Percentiles rank a stretch among this genome's conserved stretches.
These are phyloP conservation scores for Heliconius hewitsoni DNA, from an alignment of 1,140 invertebrate genomes.

Conservation along the genomic window DNA sequence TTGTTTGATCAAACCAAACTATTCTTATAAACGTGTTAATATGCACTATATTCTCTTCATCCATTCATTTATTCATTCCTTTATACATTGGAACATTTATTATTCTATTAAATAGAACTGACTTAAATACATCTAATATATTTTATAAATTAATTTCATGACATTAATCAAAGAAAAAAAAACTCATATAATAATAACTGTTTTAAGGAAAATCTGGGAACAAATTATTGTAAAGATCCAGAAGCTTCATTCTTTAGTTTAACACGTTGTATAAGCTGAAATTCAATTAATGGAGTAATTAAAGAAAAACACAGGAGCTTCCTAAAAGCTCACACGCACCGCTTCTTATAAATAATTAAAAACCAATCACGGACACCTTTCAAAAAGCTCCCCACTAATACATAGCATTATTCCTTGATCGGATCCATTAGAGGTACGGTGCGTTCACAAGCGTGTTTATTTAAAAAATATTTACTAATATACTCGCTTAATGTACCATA, in stretches of 20 bases:
- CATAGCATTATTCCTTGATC: conserved; percentile 66
- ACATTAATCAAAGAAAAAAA: too few species aligned
- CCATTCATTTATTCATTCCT: too few species aligned
- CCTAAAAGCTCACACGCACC: conserved; percentile 29
- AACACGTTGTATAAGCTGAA: neutral
- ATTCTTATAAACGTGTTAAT: too few species aligned
- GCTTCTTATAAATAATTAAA: conserved; percentile 67
- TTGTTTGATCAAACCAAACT: too few species aligned
- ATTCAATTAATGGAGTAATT: neutral
- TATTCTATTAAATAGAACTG: too few species aligned
- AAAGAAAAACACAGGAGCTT: neutral
- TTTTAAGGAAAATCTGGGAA: too few species aligned
- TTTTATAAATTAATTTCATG: too few species aligned
- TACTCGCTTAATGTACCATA: neutral
- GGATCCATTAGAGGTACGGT: conserved; percentile 55
- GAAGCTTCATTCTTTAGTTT: neutral
- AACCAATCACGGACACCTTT: conserved; percentile 72
- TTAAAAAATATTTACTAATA: neutral
- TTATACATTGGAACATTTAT: too few species aligned
- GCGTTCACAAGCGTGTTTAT: conserved; percentile 36
- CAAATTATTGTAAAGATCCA: neutral
- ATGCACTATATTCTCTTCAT: too few species aligned
- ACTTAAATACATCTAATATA: too few species aligned
- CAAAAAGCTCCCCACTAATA: conserved; percentile 72
- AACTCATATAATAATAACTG: too few species aligned